These are phyloP conservation scores for Erebia palarica DNA, from an alignment of 2,888 invertebrate genomes.

Conservation along the genomic window DNA sequence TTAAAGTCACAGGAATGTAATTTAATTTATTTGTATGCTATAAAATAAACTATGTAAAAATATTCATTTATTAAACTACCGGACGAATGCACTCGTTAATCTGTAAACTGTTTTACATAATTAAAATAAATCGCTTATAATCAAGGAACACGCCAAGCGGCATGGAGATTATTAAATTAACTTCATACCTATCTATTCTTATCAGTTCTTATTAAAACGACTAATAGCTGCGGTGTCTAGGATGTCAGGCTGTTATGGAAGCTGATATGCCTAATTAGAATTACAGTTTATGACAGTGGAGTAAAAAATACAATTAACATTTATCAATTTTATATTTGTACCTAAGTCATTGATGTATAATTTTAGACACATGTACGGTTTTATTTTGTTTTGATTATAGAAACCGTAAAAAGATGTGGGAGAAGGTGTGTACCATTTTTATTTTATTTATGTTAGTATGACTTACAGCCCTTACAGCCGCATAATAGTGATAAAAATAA, in stretches of 20 bases:
- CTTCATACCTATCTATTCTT: constrained; percentile 31
- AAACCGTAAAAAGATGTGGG: no score
- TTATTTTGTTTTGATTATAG: not conserved
- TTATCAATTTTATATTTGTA: constrained; percentile 9
- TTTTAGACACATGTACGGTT: no score
- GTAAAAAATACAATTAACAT: constrained; percentile 5
- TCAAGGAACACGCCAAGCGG: constrained; percentile 19
- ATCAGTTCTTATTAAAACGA: constrained; percentile 35
- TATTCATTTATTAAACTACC: constrained; percentile 14
- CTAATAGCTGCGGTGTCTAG: constrained; percentile 20
- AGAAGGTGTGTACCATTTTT: no score
- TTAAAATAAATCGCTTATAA: constrained; percentile 35
- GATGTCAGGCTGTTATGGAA: constrained; percentile 15
- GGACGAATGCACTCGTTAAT: constrained; percentile 32
- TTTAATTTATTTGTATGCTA: constrained; percentile 6
- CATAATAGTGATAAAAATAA: no score
- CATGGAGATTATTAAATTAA: constrained; percentile 36
- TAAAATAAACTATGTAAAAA: constrained; percentile 20
- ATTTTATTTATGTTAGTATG: no score
- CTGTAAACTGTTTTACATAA: constrained; percentile 34
- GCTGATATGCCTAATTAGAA: constrained; percentile 20
- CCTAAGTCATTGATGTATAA: not conserved
- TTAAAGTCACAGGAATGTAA: not conserved
- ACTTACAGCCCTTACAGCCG: no score
- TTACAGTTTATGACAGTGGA: constrained; percentile 3